Evolutionary conservation across 2,113 vertebrate genomes (phyloP), one percentile per base, ranked within the genome.

Genomic region (Pluvianellus socialis): DNA sequence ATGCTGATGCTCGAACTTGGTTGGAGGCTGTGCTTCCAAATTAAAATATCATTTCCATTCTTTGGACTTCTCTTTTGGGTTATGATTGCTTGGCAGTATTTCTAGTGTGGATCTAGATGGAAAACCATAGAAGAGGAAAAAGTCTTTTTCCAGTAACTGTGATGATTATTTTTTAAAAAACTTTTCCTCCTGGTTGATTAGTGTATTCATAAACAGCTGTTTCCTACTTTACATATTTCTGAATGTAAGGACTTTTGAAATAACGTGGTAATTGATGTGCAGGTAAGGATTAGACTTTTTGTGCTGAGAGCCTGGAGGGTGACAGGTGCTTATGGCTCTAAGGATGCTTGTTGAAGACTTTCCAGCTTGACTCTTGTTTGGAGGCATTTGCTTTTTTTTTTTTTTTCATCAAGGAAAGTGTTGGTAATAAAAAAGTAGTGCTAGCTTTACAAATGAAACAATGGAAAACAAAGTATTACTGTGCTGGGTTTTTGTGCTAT

Each of bases 131-230:
- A 70, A 75, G 22, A 73, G 24, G 55, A 58, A 76, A 50, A 86
- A 5, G 7, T 28, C 35, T 50, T 63, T 63, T 65, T 49, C 6
- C 10, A 27, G 21, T 55, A 45, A 53, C 67, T 75, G 4, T 1
- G 2, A 15, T 27, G 13, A 6, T 50, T 50, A 23, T 23, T 50
- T 47, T 38, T 68, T 9, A 6, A 4, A 2, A 6, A 4, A 2
- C 44, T 59, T 59, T 71, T 76, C 14, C 6, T 74, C 38, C 6
- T 38, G 22, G 9, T 40, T 18, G 14, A 14, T 81, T 71, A n/a
- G 4, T 82, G 33, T 71, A 50, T 70, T 80, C 27, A 40, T 73
- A 70, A 86, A n/a, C 16, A 85, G 9, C 23, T 80, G 11, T 2
- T 86, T 73, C 47, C 24, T 76, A 5, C 23, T 42, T 86, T 5